Conservation (phyloP, 2,113 vertebrate species). For the Jaculus jaculus region DNA sequence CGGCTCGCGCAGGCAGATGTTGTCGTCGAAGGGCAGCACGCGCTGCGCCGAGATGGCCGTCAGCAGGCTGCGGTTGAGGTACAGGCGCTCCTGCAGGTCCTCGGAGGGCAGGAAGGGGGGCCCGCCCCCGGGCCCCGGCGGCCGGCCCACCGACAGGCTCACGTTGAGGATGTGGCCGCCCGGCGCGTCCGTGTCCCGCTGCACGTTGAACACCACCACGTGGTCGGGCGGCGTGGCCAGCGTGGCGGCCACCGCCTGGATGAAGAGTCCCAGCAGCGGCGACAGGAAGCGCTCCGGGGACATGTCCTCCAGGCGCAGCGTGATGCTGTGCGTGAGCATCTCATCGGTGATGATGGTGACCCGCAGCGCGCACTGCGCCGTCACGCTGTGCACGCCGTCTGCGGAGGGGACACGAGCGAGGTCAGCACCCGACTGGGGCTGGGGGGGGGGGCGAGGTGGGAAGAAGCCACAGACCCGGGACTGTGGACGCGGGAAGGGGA, state of each 20-base stretch:
- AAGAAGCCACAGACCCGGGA: not conserved
- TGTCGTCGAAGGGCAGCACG: constrained; percentile 98
- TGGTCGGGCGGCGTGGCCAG: constrained; percentile 90
- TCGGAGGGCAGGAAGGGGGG: constrained; percentile 91
- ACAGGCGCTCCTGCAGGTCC: constrained; percentile 96
- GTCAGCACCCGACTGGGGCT: not conserved
- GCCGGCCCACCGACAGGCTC: constrained; percentile 92
- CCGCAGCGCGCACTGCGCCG: constrained; percentile 93
- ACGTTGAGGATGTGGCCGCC: constrained; percentile 94
- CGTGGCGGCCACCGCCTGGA: constrained; percentile 93
- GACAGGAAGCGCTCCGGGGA: constrained; percentile 96
- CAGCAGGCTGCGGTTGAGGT: constrained; percentile 95
- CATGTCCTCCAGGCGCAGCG: constrained; percentile 93
- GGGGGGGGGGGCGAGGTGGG: not conserved
- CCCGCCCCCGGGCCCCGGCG: constrained; percentile 62
- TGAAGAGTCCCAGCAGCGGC: constrained; percentile 91
- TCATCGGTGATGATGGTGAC: constrained; percentile 97
- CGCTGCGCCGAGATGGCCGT: constrained; percentile 91
- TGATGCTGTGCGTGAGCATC: constrained; percentile 98
- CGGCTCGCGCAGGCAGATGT: constrained; percentile 96
- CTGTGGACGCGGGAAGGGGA: too few species aligned
- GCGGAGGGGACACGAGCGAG: not conserved
- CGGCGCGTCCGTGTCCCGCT: constrained; percentile 93
- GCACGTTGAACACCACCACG: constrained; percentile 95
- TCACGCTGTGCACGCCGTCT: constrained; percentile 94